Conservation (phyloP, 2,113 vertebrate species). For the Hippocampus comes region DNA sequence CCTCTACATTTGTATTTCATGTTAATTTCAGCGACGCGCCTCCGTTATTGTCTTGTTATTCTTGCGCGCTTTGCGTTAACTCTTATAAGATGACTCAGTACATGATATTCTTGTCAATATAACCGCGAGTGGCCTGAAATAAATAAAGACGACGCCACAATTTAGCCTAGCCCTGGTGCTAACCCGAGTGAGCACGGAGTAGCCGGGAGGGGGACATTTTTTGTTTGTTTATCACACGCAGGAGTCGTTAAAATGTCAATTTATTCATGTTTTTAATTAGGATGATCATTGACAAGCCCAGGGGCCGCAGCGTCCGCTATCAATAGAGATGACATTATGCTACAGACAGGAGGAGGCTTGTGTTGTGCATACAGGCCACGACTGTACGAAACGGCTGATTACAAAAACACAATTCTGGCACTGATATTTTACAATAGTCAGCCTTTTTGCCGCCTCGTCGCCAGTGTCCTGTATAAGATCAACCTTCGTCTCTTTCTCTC, state of each 20-base stretch:
- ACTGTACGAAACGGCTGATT: neutral
- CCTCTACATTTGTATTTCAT: neutral
- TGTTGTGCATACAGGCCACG: neutral
- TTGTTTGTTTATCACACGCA: neutral
- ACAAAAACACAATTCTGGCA: no score
- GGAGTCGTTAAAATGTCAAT: neutral
- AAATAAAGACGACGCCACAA: constrained; percentile 70
- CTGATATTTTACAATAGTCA: neutral
- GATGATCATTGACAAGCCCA: neutral
- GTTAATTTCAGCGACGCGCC: neutral
- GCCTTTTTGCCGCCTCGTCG: neutral
- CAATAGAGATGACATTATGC: neutral
- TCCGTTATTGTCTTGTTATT: neutral
- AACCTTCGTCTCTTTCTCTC: constrained; percentile 47
- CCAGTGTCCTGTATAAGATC: neutral
- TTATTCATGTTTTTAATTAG: neutral
- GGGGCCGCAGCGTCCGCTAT: neutral
- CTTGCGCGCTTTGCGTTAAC: neutral
- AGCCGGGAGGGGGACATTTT: neutral
- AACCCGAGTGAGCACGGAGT: constrained; percentile 1
- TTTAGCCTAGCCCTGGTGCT: constrained; percentile 54
- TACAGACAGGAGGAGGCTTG: neutral
- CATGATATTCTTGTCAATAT: neutral
- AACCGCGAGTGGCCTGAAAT: constrained; percentile 8
- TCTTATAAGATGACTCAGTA: neutral